A percentile compares a stretch with the other conserved stretches of the same genome.
These are phyloP conservation scores for Bolinopsis microptera DNA, from an alignment of 37 sponge, comb jelly and placozoan genomes.

Conservation along the genomic window DNA sequence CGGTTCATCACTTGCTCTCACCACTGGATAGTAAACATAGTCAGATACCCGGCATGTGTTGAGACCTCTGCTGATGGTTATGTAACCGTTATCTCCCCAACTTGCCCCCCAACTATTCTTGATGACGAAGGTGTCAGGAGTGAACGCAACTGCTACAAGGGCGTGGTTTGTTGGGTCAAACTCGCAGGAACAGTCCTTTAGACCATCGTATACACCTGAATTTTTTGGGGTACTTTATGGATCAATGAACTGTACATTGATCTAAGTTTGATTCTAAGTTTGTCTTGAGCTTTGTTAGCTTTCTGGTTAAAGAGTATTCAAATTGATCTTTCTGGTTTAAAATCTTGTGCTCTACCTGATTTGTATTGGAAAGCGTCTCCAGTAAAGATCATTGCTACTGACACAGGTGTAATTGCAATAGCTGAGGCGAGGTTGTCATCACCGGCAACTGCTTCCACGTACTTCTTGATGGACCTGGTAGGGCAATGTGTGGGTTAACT, in stretches of 20 bases:
- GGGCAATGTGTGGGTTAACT: no score
- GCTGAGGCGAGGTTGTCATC: constrained; percentile 29
- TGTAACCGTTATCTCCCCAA: constrained; percentile 55
- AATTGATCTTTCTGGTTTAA: background rate
- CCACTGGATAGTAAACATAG: constrained; percentile 3
- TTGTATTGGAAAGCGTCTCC: constrained; percentile 53
- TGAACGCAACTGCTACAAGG: constrained; percentile 12
- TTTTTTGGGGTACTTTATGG: no score
- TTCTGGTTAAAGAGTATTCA: no score
- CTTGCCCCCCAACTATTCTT: constrained; percentile 34
- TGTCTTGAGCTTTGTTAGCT: no score
- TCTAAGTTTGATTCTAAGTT: no score
- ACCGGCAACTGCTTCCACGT: constrained; percentile 21
- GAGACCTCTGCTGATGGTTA: background rate
- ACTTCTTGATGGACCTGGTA: background rate
- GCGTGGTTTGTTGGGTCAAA: constrained; percentile 43
- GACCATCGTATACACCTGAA: constrained; percentile 41
- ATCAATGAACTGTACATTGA: no score
- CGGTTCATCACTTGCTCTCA: constrained; percentile 16
- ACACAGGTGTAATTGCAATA: constrained; percentile 4
- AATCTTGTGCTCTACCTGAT: constrained; percentile 9
- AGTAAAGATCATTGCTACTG: constrained; percentile 4
- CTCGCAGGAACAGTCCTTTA: constrained; percentile 35
- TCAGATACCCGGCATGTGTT: constrained; percentile 53
- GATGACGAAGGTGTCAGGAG: constrained; percentile 15